A percentile compares a stretch with the other conserved stretches of the same genome.
Evolutionary conservation across 2,888 invertebrate species (phyloP).

Genomic region (Drosophila anomelani): DNA sequence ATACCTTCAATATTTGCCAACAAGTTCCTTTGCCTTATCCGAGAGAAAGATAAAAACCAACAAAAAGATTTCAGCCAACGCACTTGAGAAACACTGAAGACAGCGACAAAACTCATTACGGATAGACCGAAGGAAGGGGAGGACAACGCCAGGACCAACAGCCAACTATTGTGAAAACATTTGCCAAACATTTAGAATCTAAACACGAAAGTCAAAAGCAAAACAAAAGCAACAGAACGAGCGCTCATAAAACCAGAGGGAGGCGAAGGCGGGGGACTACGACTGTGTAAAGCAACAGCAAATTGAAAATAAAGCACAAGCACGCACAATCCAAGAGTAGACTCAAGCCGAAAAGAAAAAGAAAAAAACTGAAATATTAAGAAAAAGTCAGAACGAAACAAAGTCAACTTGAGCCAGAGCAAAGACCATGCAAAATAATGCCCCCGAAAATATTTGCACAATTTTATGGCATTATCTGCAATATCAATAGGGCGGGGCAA

Average conservation of each 20-base stretch:
- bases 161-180: conserved; percentile 56
- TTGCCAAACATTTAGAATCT: conserved; percentile 68
- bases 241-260: conserved; percentile 46
- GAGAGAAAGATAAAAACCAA: conserved; percentile 17
- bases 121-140: not conserved
- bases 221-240: conserved; percentile 54
- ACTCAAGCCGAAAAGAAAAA: conserved; percentile 19
- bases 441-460: conserved; percentile 62
- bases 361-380: conserved; percentile 51
- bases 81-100: conserved; percentile 26
- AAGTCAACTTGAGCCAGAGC: conserved; percentile 40
- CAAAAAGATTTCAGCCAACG: conserved; percentile 14
- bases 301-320: conserved; percentile 54
- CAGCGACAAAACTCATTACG: conserved; percentile 32
- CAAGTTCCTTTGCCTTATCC: not conserved
- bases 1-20: conserved; percentile 25
- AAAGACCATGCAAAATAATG: conserved; percentile 53
- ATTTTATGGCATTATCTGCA: conserved; percentile 69
- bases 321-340: conserved; percentile 13
- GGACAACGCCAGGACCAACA: conserved; percentile 36
- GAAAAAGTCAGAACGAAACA: conserved; percentile 21
- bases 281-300: conserved; percentile 40
- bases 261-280: not conserved
- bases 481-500: conserved; percentile 52
- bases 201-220: conserved; percentile 64